These are phyloP conservation scores for Genyomyrus donnyi DNA, from an alignment of 2,113 vertebrate species.

Conservation along the genomic window DNA sequence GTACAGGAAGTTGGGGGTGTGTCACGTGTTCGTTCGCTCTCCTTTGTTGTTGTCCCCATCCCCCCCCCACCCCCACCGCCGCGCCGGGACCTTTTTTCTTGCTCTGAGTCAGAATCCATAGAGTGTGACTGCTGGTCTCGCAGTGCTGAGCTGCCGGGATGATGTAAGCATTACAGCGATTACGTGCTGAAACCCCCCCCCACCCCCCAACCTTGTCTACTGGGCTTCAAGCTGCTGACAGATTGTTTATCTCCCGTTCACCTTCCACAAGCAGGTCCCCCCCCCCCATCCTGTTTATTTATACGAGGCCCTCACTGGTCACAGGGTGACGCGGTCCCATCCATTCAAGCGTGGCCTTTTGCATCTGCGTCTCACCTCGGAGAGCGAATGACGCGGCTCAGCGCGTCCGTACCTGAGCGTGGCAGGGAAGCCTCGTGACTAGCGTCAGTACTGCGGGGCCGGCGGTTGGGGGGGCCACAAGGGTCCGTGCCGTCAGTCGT, in stretches of 20 bases:
- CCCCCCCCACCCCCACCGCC: no score
- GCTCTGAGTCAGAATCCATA: background rate
- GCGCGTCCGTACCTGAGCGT: background rate
- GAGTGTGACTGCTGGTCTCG: background rate
- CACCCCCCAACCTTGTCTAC: background rate
- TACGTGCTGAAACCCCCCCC: background rate
- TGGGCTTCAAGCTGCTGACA: conserved; percentile 10
- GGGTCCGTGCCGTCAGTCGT: background rate
- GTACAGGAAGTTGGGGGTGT: conserved; percentile 40
- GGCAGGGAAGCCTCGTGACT: background rate
- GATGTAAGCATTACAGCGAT: conserved; percentile 1
- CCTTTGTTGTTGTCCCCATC: background rate
- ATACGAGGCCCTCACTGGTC: conserved; percentile 55
- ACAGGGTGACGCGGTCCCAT: conserved; percentile 42
- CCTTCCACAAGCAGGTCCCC: background rate
- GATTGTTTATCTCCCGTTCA: conserved; percentile 21
- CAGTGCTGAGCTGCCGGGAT: background rate
- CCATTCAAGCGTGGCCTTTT: conserved; percentile 44
- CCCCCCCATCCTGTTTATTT: conserved; percentile 8
- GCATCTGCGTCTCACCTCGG: conserved; percentile 41
- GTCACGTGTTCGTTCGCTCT: background rate
- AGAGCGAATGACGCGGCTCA: conserved; percentile 44
- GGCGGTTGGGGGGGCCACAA: background rate
- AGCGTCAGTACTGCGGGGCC: background rate
- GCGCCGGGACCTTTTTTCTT: background rate